phyloP scores from a whole-genome alignment of 1,140 invertebrate species.

The Holcopasites calliopsidis region DNA sequence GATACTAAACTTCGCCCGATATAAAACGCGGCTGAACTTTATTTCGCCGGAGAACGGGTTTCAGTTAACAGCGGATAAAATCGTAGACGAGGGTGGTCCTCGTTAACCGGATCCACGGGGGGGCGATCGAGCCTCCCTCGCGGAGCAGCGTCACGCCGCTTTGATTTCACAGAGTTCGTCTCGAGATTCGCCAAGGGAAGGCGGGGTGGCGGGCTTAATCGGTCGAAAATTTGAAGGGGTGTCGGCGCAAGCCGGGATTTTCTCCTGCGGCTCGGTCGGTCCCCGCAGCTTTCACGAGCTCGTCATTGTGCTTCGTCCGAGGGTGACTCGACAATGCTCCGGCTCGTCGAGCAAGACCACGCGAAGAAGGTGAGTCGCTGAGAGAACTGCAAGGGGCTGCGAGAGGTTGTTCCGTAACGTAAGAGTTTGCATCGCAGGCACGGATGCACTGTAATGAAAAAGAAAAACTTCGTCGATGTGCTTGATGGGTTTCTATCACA shows the following conservation, averaged over 20 bases:
- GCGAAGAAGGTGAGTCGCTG: slow-evolving; percentile 2
- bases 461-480: neutral
- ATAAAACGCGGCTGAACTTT: neutral
- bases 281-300: slow-evolving; percentile 17
- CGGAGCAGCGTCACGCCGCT: neutral
- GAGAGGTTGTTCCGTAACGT: slow-evolving; percentile 7
- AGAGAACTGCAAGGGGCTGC: slow-evolving; percentile 31
- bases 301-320: slow-evolving; percentile 37
- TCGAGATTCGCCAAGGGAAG: slow-evolving; percentile 32
- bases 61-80: slow-evolving; percentile 20
- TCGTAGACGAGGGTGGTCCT: slow-evolving; percentile 20
- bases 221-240: slow-evolving; percentile 51
- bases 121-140: neutral
- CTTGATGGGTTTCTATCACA: neutral
- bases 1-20: neutral
- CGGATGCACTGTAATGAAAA: neutral
- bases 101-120: slow-evolving; percentile 21
- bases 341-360: slow-evolving; percentile 11
- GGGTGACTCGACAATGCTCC: slow-evolving; percentile 52
- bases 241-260: neutral
- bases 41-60: neutral
- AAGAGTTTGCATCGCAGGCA: slow-evolving; percentile 6
- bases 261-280: neutral
- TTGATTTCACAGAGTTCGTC: slow-evolving; percentile 37
- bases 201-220: slow-evolving; percentile 45